phyloP scores from a whole-genome alignment of 53 echinoderm and acorn worm genomes.

The Luidia sarsii region DNA sequence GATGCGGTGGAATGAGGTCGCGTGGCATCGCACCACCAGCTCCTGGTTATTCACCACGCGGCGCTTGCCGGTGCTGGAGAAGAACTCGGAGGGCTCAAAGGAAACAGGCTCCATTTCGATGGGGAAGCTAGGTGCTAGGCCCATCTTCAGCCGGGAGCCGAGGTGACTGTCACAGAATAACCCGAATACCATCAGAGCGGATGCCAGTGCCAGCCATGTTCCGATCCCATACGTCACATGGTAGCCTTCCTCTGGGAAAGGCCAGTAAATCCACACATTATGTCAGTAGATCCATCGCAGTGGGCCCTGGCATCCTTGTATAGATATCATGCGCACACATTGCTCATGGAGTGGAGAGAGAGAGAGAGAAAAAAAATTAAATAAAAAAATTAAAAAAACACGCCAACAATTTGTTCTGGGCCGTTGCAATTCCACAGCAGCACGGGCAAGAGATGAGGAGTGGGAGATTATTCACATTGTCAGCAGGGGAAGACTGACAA shows the following conservation, averaged over 20 bases:
- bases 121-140: constrained; percentile 99
- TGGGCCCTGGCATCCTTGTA: not conserved
- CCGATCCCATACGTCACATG: constrained; percentile 54
- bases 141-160: constrained; percentile 87
- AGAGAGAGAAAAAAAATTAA: too few species aligned
- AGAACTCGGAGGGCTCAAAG: constrained; percentile 95
- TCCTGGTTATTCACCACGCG: constrained; percentile 71
- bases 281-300: constrained; percentile 13
- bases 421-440: too few species aligned
- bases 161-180: constrained; percentile 55
- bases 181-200: constrained; percentile 60
- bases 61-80: constrained; percentile 88
- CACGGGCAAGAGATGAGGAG: not conserved
- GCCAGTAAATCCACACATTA: constrained; percentile 56
- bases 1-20: constrained; percentile 82
- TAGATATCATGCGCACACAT: constrained; percentile 18
- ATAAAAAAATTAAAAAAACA: too few species aligned
- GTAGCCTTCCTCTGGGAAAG: constrained; percentile 23
- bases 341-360: too few species aligned
- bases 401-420: too few species aligned
- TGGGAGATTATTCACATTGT: constrained; percentile 32
- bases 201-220: constrained; percentile 47
- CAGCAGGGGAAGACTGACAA: constrained; percentile 19
- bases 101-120: constrained; percentile 94
- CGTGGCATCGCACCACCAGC: constrained; percentile 73